These are phyloP conservation scores for Paragorgia papillata DNA, from an alignment of 92 coral and sea anemone genomes.

Conservation along the genomic window DNA sequence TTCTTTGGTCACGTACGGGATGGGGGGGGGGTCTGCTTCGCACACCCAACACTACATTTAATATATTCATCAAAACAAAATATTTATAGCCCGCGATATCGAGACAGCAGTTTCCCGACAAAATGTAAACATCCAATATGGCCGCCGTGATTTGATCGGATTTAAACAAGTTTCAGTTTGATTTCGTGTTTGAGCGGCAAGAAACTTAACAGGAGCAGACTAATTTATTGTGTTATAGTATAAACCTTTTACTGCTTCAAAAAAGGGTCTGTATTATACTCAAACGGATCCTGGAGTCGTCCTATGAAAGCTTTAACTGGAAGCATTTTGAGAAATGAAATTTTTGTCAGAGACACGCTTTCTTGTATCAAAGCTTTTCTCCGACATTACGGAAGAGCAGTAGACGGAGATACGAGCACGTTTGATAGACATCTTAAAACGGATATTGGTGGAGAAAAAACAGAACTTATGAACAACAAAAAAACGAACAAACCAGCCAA, in stretches of 20 bases:
- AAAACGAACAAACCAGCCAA: too few relatives aligned
- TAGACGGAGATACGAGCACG: not conserved
- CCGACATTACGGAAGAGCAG: not conserved
- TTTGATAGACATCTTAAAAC: not conserved
- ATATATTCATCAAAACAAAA: too few relatives aligned
- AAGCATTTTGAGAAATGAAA: not conserved
- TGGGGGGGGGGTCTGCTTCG: too few relatives aligned
- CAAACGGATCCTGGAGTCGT: not conserved
- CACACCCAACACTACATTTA: too few relatives aligned
- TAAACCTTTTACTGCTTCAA: not conserved
- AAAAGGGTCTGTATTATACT: not conserved
- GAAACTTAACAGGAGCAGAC: too few relatives aligned
- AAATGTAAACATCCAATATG: slow-evolving; percentile 28
- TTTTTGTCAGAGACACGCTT: not conserved
- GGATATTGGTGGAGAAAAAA: not conserved
- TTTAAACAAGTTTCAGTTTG: too few relatives aligned
- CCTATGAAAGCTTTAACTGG: not conserved
- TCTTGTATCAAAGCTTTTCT: not conserved
- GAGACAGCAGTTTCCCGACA: not conserved
- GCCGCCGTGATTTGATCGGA: too few relatives aligned
- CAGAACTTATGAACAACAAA: not conserved
- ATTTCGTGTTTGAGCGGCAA: too few relatives aligned
- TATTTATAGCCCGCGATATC: not conserved
- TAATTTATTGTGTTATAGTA: too few relatives aligned
- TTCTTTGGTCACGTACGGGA: too few relatives aligned